Evolutionary conservation across 2,113 vertebrate genomes (phyloP).

Genomic region (Erpornis zantholeuca): DNA sequence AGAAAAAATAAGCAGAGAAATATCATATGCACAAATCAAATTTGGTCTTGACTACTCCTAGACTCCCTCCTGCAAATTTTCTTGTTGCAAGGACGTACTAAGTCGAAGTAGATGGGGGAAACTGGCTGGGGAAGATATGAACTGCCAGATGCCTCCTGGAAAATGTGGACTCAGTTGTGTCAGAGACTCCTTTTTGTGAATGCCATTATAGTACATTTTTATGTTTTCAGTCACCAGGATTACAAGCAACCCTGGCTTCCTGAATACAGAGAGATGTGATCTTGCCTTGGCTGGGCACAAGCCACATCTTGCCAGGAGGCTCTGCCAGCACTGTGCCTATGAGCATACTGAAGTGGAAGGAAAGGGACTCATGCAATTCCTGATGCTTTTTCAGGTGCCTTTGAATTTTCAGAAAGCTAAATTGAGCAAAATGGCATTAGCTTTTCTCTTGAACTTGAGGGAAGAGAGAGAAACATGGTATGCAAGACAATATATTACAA

Average conservation of each 20-base stretch:
- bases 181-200: not conserved
- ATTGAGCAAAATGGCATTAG: not conserved
- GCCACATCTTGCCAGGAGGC: not conserved
- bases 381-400: not conserved
- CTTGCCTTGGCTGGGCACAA: not conserved
- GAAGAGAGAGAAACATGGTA: not conserved
- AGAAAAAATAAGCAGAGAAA: not conserved
- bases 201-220: not conserved
- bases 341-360: not conserved
- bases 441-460: not conserved
- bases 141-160: not conserved
- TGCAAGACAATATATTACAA: not conserved
- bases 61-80: not conserved
- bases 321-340: not conserved
- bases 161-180: not conserved
- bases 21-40: not conserved
- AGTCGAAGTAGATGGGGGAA: not conserved
- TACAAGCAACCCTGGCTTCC: not conserved
- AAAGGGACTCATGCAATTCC: not conserved
- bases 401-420: not conserved
- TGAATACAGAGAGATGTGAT: not conserved
- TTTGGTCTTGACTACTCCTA: not conserved
- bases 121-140: not conserved
- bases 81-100: not conserved
- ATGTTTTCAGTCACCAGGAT: not conserved